These are phyloP conservation scores for Meda fulgida DNA, from an alignment of 2,797 vertebrate species.

Conservation along the genomic window DNA sequence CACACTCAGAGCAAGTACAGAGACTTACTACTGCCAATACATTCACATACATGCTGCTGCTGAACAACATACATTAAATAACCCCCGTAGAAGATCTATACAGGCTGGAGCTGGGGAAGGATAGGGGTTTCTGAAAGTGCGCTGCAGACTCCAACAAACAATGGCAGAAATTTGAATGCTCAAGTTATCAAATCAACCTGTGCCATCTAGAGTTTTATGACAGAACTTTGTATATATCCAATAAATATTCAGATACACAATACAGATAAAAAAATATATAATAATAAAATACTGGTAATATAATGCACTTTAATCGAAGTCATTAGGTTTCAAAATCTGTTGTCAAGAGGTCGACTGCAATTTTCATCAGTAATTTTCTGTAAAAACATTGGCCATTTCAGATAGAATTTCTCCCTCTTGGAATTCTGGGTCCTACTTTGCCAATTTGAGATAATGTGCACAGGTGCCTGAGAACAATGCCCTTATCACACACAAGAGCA, in stretches of 20 bases:
- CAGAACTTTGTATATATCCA: not conserved
- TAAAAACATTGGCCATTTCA: conserved; percentile 6
- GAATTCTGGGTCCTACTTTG: not conserved
- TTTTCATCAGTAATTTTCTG: not conserved
- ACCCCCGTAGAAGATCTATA: too few species aligned
- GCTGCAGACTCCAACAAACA: too few species aligned
- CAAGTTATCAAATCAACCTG: too few species aligned
- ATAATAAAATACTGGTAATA: not conserved
- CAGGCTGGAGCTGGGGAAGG: too few species aligned
- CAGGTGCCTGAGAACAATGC: not conserved
- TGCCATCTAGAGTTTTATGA: too few species aligned
- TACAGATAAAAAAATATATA: not conserved
- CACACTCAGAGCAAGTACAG: too few species aligned
- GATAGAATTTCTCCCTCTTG: not conserved
- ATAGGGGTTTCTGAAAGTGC: too few species aligned
- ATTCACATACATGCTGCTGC: too few species aligned
- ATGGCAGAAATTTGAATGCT: too few species aligned
- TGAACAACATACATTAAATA: too few species aligned
- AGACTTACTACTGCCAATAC: too few species aligned
- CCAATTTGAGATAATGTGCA: not conserved
- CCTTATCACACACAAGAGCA: not conserved
- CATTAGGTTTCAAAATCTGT: not conserved
- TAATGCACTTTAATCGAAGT: not conserved
- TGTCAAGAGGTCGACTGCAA: not conserved
- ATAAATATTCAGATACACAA: not conserved